phyloP scores from a whole-genome alignment of 2,113 vertebrate genomes.

The Saccopteryx bilineata region DNA sequence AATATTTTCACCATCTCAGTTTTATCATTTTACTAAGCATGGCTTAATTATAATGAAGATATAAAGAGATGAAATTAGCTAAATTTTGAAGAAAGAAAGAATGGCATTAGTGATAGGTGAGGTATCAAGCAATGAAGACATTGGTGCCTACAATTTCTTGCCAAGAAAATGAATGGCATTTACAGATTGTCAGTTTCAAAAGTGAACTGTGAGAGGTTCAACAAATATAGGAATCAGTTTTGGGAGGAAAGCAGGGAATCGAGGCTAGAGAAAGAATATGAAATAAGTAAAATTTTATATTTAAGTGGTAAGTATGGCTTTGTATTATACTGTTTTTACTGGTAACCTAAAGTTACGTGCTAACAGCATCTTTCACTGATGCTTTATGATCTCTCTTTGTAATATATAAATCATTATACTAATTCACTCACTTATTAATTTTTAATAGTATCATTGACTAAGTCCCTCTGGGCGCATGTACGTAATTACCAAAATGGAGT shows the following conservation, averaged over 20 bases:
- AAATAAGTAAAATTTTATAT: slow-evolving; percentile 59
- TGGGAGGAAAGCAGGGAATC: background rate
- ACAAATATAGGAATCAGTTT: background rate
- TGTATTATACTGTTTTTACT: slow-evolving; percentile 29
- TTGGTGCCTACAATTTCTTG: background rate
- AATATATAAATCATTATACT: slow-evolving; percentile 75
- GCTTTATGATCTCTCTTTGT: slow-evolving; percentile 54
- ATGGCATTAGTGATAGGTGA: background rate
- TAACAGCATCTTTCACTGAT: slow-evolving; percentile 57
- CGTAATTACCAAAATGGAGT: slow-evolving; percentile 78
- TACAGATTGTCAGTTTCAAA: background rate
- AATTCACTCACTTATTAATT: slow-evolving; percentile 79
- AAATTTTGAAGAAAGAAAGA: background rate
- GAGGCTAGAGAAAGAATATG: background rate
- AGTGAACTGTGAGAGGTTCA: background rate
- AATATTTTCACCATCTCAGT: background rate
- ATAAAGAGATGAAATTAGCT: background rate
- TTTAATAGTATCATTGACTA: slow-evolving; percentile 71
- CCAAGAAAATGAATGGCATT: background rate
- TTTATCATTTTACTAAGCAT: slow-evolving; percentile 9
- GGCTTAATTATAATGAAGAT: background rate
- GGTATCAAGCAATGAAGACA: background rate
- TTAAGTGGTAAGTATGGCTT: slow-evolving; percentile 51
- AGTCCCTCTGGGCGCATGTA: slow-evolving; percentile 71
- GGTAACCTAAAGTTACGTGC: background rate